These are phyloP conservation scores for Boloria selene DNA, from an alignment of 2,888 invertebrate species.

Conservation along the genomic window DNA sequence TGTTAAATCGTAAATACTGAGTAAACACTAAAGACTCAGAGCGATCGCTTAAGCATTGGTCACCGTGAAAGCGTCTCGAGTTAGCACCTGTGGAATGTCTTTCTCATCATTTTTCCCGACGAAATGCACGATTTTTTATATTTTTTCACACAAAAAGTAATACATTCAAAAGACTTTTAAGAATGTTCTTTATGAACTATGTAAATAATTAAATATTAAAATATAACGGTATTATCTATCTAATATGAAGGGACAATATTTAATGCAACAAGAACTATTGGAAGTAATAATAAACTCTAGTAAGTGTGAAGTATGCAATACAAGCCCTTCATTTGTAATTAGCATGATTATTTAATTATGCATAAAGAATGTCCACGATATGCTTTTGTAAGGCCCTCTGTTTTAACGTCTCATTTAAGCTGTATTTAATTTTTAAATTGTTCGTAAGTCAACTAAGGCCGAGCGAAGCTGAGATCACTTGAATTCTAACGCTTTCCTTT, in stretches of 20 bases:
- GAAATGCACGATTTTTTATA: conserved; percentile 8
- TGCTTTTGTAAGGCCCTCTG: conserved; percentile 57
- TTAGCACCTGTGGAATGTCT: conserved; percentile 64
- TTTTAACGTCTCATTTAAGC: conserved; percentile 75
- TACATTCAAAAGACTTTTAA: neutral
- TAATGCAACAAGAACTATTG: no score
- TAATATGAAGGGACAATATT: no score
- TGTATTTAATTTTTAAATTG: conserved; percentile 79
- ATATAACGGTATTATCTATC: no score
- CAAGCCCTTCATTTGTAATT: conserved; percentile 6
- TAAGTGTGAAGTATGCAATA: neutral
- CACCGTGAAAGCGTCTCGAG: conserved; percentile 62
- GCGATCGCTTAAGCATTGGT: conserved; percentile 58
- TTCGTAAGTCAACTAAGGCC: conserved; percentile 76
- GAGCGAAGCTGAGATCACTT: conserved; percentile 77
- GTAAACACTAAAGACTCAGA: conserved; percentile 65
- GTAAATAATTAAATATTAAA: no score
- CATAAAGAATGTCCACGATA: conserved; percentile 50
- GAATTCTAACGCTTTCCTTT: conserved; percentile 83
- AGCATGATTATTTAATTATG: conserved; percentile 18
- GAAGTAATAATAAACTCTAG: no score
- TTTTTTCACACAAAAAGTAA: neutral
- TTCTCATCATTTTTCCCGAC: conserved; percentile 50
- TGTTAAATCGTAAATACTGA: conserved; percentile 82
- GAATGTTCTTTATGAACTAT: neutral